phyloP scores from a whole-genome alignment of 2,888 invertebrate species.

The Melanotus villosus region DNA sequence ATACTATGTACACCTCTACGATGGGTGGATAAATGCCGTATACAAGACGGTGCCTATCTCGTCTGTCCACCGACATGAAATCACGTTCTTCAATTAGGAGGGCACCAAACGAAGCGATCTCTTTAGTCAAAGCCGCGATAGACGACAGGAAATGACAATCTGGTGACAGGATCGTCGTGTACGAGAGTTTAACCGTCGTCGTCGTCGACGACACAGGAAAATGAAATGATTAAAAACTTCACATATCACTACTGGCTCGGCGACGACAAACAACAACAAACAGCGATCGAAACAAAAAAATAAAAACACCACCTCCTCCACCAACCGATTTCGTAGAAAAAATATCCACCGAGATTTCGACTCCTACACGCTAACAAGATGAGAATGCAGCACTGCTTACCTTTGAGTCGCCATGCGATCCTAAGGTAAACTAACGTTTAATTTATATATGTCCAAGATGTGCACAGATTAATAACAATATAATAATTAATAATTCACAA shows the following conservation, averaged over 20 bases:
- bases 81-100: conserved; percentile 22
- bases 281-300: not conserved
- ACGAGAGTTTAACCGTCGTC: conserved; percentile 15
- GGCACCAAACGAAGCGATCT: not conserved
- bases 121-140: not conserved
- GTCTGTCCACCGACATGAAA: too few relatives aligned
- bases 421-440: conserved; percentile 40
- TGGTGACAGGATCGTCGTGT: conserved; percentile 7
- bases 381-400: conserved; percentile 50
- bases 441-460: conserved; percentile 43
- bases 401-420: conserved; percentile 63
- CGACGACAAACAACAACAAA: not conserved
- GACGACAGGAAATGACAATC: conserved; percentile 33
- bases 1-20: too few relatives aligned
- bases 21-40: too few relatives aligned
- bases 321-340: too few relatives aligned
- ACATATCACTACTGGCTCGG: conserved; percentile 6
- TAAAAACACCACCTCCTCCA: too few relatives aligned
- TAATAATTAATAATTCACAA: conserved; percentile 42
- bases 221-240: conserved; percentile 11
- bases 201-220: too few relatives aligned
- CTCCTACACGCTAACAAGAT: not conserved
- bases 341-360: too few relatives aligned
- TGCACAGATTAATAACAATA: conserved; percentile 41
- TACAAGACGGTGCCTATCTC: too few relatives aligned